Evolutionary conservation across 1,140 invertebrate species (phyloP).

Genomic region (Cyclina sinensis): DNA sequence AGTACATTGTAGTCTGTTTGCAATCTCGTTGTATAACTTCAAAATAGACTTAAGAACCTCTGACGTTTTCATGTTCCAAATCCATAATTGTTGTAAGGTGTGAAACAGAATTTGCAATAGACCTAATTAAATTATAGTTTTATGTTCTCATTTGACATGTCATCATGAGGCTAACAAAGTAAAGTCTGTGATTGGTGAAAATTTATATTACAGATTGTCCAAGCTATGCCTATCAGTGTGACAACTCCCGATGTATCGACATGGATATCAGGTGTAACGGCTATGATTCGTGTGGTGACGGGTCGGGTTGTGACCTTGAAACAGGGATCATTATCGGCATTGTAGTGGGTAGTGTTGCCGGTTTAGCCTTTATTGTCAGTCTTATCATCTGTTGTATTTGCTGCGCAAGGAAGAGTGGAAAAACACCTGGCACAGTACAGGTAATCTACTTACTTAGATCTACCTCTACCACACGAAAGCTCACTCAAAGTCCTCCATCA

Average conservation of each 20-base stretch:
- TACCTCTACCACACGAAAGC: no score
- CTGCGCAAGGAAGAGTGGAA: background rate
- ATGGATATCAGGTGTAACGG: background rate
- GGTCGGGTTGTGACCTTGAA: background rate
- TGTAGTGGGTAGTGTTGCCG: background rate
- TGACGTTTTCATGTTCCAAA: no score
- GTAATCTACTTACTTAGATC: background rate
- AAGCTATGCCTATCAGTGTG: background rate
- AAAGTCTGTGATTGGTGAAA: no score
- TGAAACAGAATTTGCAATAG: no score
- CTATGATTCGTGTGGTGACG: background rate
- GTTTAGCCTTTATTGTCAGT: background rate
- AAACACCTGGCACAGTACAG: background rate
- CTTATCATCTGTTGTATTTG: background rate
- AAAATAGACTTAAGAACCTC: no score
- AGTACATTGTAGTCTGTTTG: no score
- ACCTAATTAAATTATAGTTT: no score
- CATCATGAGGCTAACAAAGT: no score
- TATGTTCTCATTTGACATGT: no score
- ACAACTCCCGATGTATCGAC: constrained; percentile 7
- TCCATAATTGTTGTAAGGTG: no score
- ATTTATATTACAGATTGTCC: background rate
- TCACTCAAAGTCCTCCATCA: no score
- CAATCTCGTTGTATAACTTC: no score
- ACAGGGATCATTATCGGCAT: background rate